These are phyloP conservation scores for Sebastes kiyomatsui DNA, from an alignment of 2,797 vertebrate genomes.

Conservation along the genomic window DNA sequence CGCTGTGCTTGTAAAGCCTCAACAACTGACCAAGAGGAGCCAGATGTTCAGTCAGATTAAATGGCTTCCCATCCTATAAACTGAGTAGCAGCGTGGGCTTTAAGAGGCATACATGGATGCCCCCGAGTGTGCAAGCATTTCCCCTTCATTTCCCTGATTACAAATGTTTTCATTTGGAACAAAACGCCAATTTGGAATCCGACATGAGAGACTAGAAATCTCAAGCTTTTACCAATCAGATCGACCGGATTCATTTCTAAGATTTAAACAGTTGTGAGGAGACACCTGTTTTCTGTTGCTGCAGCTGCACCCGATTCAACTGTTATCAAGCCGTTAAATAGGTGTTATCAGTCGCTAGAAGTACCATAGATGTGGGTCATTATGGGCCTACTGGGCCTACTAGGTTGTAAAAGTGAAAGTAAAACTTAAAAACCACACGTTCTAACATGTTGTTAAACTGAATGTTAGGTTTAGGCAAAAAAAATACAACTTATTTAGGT, in stretches of 20 bases:
- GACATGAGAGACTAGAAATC: background rate
- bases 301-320: too few species aligned
- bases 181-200: background rate
- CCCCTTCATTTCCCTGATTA: background rate
- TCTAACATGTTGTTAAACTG: too few species aligned
- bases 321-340: too few species aligned
- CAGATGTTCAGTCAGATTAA: slow-evolving; percentile 74
- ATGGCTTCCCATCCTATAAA: slow-evolving; percentile 52
- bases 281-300: slow-evolving; percentile 26
- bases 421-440: too few species aligned
- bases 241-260: background rate
- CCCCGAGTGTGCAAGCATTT: slow-evolving; percentile 13
- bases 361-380: too few species aligned
- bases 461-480: too few species aligned
- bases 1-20: slow-evolving; percentile 61
- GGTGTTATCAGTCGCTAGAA: too few species aligned
- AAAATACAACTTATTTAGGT: too few species aligned
- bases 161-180: slow-evolving; percentile 8
- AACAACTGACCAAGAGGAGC: slow-evolving; percentile 57
- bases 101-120: slow-evolving; percentile 20
- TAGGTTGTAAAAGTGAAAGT: too few species aligned
- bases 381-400: too few species aligned
- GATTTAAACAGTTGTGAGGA: background rate
- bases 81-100: slow-evolving; percentile 12
- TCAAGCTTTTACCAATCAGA: background rate